Percentiles rank a stretch among this genome's conserved stretches.
Evolutionary conservation across 2,888 invertebrate genomes (phyloP).

Genomic region (Siphonodentalium dalli): DNA sequence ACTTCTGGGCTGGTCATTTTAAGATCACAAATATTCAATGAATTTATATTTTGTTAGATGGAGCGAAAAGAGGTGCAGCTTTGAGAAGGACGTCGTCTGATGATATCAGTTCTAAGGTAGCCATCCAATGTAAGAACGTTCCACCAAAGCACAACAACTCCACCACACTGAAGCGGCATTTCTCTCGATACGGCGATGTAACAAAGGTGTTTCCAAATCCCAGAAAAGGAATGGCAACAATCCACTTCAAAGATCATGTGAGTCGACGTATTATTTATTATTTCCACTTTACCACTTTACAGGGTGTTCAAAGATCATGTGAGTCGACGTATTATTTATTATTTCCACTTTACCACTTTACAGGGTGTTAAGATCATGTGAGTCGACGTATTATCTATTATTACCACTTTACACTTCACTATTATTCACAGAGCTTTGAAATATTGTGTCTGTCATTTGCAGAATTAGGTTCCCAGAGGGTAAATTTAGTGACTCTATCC

Average conservation of each 20-base stretch:
- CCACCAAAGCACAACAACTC: slow-evolving; percentile 56
- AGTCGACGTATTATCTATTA: slow-evolving; percentile 20
- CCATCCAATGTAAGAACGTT: slow-evolving; percentile 58
- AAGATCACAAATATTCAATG: too few relatives aligned
- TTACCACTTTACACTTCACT: too few relatives aligned
- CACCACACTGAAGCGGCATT: slow-evolving; percentile 55
- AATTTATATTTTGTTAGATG: too few relatives aligned
- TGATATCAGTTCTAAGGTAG: slow-evolving; percentile 37
- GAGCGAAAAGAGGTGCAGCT: background rate
- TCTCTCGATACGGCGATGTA: slow-evolving; percentile 75
- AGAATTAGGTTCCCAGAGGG: too few relatives aligned
- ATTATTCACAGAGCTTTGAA: too few relatives aligned
- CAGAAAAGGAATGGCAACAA: slow-evolving; percentile 73
- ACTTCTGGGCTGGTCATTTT: too few relatives aligned
- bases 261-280: slow-evolving; percentile 21
- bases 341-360: too few relatives aligned
- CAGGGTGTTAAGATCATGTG: slow-evolving; percentile 69
- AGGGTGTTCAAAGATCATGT: slow-evolving; percentile 69
- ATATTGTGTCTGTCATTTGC: too few relatives aligned
- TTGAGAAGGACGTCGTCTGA: slow-evolving; percentile 35
- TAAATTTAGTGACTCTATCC: too few relatives aligned
- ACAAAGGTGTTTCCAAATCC: slow-evolving; percentile 74
- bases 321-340: slow-evolving; percentile 22
- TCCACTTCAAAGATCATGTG: slow-evolving; percentile 71
- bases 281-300: too few relatives aligned